A percentile compares a stretch with the other conserved stretches of the same genome.
These are phyloP conservation scores for Hemiprocne comata DNA, from an alignment of 2,113 vertebrate species.

Conservation along the genomic window DNA sequence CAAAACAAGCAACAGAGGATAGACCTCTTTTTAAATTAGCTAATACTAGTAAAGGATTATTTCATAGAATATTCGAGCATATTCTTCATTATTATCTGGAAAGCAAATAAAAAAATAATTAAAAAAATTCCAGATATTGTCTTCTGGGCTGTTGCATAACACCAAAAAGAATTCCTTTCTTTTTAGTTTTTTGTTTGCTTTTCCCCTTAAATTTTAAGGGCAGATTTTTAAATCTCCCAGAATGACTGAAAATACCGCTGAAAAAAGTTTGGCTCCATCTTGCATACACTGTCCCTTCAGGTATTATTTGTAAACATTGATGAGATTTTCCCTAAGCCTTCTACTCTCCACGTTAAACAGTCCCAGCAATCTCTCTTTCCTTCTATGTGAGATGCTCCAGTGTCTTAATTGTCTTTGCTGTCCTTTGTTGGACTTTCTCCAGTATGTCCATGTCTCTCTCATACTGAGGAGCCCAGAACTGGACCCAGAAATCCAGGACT, in stretches of 20 bases:
- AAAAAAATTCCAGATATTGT: not conserved
- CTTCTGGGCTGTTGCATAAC: not conserved
- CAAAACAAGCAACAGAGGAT: not conserved
- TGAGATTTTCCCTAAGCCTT: not conserved
- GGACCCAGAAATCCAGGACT: not conserved
- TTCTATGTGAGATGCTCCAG: not conserved
- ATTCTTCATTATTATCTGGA: not conserved
- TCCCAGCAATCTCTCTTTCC: not conserved
- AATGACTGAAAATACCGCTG: not conserved
- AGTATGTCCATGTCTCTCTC: not conserved
- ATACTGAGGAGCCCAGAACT: not conserved
- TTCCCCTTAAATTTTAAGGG: not conserved
- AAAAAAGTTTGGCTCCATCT: not conserved
- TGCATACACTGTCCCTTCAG: not conserved
- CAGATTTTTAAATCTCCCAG: not conserved
- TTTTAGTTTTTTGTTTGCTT: rapidly evolving
- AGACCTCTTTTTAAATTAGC: not conserved
- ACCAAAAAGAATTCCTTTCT: rapidly evolving
- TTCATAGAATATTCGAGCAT: not conserved
- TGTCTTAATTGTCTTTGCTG: not conserved
- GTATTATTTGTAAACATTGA: not conserved
- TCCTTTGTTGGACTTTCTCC: not conserved
- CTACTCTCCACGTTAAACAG: not conserved
- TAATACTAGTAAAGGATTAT: not conserved
- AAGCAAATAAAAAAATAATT: not conserved